A percentile compares a stretch with the other conserved stretches of the same genome.
These are phyloP conservation scores for Cirrhinus molitorella DNA, from an alignment of 2,797 vertebrate species.

Conservation along the genomic window DNA sequence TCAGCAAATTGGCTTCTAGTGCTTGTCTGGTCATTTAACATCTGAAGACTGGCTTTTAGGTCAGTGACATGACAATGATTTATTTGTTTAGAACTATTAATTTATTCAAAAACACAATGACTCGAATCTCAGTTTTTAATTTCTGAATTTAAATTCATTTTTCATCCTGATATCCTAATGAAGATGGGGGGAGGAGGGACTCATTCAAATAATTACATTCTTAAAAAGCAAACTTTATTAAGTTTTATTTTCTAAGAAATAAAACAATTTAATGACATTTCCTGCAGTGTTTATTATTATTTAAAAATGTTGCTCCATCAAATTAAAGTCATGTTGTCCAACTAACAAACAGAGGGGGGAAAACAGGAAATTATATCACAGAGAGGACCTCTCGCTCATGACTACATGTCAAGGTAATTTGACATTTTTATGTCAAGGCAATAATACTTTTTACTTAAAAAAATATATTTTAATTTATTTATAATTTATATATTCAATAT, in stretches of 20 bases:
- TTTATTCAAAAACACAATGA: not conserved
- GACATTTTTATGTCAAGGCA: not conserved
- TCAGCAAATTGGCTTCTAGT: constrained; percentile 19
- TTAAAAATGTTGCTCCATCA: not conserved
- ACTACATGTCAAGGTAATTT: not conserved
- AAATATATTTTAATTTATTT: too few species aligned
- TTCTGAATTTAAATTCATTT: not conserved
- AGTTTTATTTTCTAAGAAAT: not conserved
- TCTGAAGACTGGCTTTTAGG: not conserved
- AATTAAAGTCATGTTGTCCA: not conserved
- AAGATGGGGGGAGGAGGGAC: not conserved
- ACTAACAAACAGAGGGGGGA: not conserved
- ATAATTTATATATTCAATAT: too few species aligned
- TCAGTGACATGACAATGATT: not conserved
- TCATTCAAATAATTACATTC: not conserved
- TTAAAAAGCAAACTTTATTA: not conserved
- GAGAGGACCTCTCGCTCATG: too few species aligned
- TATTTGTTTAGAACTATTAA: not conserved
- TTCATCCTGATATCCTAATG: not conserved
- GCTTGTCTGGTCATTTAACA: constrained; percentile 17
- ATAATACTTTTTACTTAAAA: not conserved
- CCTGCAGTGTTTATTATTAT: not conserved
- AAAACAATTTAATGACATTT: not conserved
- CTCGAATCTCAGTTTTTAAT: not conserved
- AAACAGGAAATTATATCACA: not conserved